A percentile compares a stretch with the other conserved stretches of the same genome.
Evolutionary conservation across 2,888 invertebrate genomes (phyloP).

Genomic region (Sclerodermus sp.): DNA sequence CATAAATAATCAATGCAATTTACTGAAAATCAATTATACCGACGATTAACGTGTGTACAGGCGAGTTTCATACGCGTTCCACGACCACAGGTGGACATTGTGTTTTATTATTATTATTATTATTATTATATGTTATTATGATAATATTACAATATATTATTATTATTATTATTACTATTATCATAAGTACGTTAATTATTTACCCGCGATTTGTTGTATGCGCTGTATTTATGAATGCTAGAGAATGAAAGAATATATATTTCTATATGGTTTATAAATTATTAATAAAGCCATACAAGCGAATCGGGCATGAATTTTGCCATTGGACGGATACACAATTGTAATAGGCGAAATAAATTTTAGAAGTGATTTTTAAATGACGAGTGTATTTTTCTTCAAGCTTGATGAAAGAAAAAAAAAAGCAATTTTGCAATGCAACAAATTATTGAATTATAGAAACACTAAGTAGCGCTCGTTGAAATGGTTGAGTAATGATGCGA

Average conservation of each 20-base stretch:
- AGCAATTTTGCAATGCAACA: too few species aligned
- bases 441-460: too few species aligned
- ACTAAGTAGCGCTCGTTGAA: too few species aligned
- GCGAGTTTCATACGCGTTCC: not conserved
- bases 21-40: constrained; percentile 5
- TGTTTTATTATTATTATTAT: not conserved
- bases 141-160: not conserved
- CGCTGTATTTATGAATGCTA: constrained; percentile 21
- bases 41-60: not conserved
- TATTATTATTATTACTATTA: not conserved
- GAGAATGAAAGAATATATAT: constrained; percentile 11
- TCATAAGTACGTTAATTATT: not conserved
- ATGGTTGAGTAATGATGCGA: too few species aligned
- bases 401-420: too few species aligned
- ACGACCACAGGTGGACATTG: not conserved
- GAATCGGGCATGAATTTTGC: constrained; percentile 4
- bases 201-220: constrained; percentile 13
- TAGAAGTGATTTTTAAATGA: constrained; percentile 11
- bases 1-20: constrained; percentile 2
- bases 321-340: constrained; percentile 8
- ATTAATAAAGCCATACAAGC: constrained; percentile 4
- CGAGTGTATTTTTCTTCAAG: not conserved
- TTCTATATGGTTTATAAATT: too few species aligned
- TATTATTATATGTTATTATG: not conserved
- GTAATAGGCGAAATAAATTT: constrained; percentile 25